Percentiles rank a stretch among this genome's conserved stretches.
phyloP scores from a whole-genome alignment of 2,113 vertebrate species.

The Sialia sialis region DNA sequence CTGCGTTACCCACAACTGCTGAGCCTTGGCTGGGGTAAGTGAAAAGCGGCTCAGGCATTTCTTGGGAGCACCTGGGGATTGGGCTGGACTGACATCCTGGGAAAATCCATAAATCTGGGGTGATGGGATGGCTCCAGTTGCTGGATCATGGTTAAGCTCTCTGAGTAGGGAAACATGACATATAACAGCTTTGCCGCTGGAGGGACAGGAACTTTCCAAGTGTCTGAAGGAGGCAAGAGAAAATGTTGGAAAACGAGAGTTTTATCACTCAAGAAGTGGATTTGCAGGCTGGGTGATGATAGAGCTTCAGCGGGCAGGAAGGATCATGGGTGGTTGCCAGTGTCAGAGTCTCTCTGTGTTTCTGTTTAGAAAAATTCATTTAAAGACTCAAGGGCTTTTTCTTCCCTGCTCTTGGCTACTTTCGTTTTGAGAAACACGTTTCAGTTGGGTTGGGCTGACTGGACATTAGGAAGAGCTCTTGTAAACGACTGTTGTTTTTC shows the following conservation, averaged over 20 bases:
- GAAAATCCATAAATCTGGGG: not conserved
- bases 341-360: not conserved
- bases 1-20: constrained; percentile 56
- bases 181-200: not conserved
- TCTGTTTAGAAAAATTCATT: not conserved
- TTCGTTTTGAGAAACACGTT: constrained; percentile 24
- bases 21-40: constrained; percentile 77
- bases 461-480: constrained; percentile 57
- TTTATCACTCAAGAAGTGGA: not conserved
- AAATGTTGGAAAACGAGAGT: not conserved
- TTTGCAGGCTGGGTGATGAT: not conserved
- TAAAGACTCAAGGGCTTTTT: not conserved
- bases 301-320: not conserved
- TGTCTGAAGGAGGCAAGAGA: not conserved
- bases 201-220: not conserved
- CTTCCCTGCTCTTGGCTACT: not conserved
- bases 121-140: not conserved
- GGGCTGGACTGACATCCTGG: not conserved
- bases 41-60: not conserved
- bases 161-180: not conserved
- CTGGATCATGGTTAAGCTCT: not conserved
- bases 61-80: not conserved
- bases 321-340: not conserved
- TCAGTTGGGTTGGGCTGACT: constrained; percentile 36
- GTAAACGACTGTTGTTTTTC: constrained; percentile 62